These are phyloP conservation scores for Theretra japonica DNA, from an alignment of 2,888 invertebrate genomes.

Conservation along the genomic window DNA sequence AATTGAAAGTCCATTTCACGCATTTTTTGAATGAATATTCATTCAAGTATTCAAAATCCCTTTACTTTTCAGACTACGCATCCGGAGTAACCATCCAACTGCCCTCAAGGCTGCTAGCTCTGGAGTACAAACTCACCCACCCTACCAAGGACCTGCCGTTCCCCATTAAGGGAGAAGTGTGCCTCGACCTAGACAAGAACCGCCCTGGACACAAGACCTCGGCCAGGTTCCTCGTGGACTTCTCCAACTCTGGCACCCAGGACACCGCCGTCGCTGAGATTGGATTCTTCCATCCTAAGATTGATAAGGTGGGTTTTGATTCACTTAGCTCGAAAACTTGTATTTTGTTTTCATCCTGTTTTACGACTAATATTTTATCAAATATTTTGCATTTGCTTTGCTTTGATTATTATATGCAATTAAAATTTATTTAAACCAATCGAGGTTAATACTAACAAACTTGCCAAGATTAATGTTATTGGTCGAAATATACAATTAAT, in stretches of 20 bases:
- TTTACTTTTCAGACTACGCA: conserved; percentile 59
- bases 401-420: no score
- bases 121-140: conserved; percentile 83
- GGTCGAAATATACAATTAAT: no score
- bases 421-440: no score
- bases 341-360: no score
- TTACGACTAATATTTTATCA: neutral
- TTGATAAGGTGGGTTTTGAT: conserved; percentile 81
- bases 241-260: conserved; percentile 71
- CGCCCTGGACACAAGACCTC: conserved; percentile 88
- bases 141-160: conserved; percentile 81
- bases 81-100: conserved; percentile 86
- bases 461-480: no score
- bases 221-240: conserved; percentile 81
- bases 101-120: conserved; percentile 87
- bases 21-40: neutral
- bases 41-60: neutral
- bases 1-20: neutral
- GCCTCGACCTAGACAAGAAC: conserved; percentile 89
- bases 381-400: no score
- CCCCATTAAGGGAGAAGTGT: conserved; percentile 86
- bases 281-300: conserved; percentile 88
- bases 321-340: neutral
- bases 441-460: no score
- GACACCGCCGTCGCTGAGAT: conserved; percentile 82